Conservation (phyloP, 2,113 vertebrate species). For the Eidolon helvum region DNA sequence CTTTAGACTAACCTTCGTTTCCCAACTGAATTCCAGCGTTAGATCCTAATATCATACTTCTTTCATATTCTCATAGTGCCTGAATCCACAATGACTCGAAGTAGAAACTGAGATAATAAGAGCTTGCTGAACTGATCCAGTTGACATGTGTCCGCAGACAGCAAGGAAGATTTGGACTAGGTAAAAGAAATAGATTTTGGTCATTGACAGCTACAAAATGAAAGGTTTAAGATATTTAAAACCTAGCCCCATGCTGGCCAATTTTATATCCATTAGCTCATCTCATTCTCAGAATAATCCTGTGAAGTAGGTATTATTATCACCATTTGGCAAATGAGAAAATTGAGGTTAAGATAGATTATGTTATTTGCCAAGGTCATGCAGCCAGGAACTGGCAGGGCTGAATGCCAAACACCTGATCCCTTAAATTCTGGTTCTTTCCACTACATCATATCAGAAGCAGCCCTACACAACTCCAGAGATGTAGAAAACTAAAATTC, state of each 20-base stretch:
- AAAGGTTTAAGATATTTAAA: constrained; percentile 6
- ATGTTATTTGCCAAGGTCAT: background rate
- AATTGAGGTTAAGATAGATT: background rate
- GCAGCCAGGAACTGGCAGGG: background rate
- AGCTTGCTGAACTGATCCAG: background rate
- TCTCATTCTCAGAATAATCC: background rate
- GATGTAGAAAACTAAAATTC: background rate
- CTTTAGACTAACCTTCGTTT: background rate
- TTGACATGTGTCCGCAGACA: background rate
- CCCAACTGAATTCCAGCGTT: background rate
- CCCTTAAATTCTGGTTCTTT: constrained; percentile 2
- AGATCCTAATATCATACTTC: background rate
- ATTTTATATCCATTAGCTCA: constrained; percentile 4
- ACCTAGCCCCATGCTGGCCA: background rate
- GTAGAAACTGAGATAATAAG: background rate
- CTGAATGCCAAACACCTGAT: background rate
- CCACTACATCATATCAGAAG: background rate
- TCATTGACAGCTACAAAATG: background rate
- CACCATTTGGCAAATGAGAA: background rate
- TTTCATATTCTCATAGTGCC: background rate
- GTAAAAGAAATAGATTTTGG: background rate
- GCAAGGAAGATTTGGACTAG: background rate
- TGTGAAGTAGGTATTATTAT: background rate
- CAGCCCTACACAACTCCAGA: background rate
- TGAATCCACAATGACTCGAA: background rate